Percentiles rank a stretch among this genome's conserved stretches.
These are phyloP conservation scores for Dendrocincla fuliginosa DNA, from an alignment of 2,797 vertebrate species.

Conservation along the genomic window DNA sequence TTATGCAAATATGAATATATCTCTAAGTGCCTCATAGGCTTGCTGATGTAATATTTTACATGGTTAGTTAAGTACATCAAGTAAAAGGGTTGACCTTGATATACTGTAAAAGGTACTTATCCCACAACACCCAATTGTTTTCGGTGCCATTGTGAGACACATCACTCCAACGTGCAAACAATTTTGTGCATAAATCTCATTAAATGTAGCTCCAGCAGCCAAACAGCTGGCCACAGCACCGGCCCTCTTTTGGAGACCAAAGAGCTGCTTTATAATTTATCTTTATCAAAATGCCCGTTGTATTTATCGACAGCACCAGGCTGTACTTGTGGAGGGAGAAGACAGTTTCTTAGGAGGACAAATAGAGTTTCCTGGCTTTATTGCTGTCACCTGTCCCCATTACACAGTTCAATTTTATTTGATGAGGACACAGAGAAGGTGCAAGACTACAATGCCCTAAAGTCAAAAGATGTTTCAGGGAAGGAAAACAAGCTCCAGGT, in stretches of 20 bases:
- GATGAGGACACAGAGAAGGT: neutral
- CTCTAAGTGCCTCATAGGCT: slow-evolving; percentile 84
- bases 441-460: neutral
- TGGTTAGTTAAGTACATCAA: slow-evolving; percentile 87
- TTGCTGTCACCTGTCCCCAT: slow-evolving; percentile 36
- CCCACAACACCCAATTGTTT: slow-evolving; percentile 78
- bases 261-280: slow-evolving; percentile 52
- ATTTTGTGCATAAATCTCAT: slow-evolving; percentile 65
- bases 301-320: slow-evolving; percentile 41
- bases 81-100: slow-evolving; percentile 85
- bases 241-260: slow-evolving; percentile 31
- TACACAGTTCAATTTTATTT: neutral
- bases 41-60: slow-evolving; percentile 86
- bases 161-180: slow-evolving; percentile 46
- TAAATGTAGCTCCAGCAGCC: slow-evolving; percentile 49
- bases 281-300: slow-evolving; percentile 53
- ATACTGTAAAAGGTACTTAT: slow-evolving; percentile 80
- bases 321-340: slow-evolving; percentile 13
- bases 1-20: slow-evolving; percentile 95
- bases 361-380: slow-evolving; percentile 37
- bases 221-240: slow-evolving; percentile 45
- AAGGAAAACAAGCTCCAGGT: slow-evolving; percentile 26
- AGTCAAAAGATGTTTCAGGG: neutral
- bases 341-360: slow-evolving; percentile 46
- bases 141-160: slow-evolving; percentile 54